Evolutionary conservation across 2,888 invertebrate genomes (phyloP).

Genomic region (Anarsia innoxiella): DNA sequence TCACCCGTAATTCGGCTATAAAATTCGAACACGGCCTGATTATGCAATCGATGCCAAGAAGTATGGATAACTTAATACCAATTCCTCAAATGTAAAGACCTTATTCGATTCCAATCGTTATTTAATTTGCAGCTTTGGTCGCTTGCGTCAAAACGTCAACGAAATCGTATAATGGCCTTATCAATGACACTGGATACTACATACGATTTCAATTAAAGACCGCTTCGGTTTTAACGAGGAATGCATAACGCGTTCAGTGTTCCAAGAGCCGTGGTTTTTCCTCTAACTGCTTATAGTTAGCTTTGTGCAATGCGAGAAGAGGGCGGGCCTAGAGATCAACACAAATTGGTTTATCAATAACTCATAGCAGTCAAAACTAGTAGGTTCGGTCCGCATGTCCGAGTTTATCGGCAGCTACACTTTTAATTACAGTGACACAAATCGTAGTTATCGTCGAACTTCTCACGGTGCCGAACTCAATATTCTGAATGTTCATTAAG

Average conservation of each 20-base stretch:
- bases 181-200: constrained; percentile 61
- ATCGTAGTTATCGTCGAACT: constrained; percentile 69
- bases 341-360: constrained; percentile 47
- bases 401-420: constrained; percentile 69
- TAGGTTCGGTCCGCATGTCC: constrained; percentile 54
- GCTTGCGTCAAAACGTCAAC: constrained; percentile 39
- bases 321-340: constrained; percentile 35
- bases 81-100: background rate
- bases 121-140: constrained; percentile 39
- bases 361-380: constrained; percentile 61
- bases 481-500: constrained; percentile 71
- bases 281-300: constrained; percentile 18
- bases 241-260: constrained; percentile 47
- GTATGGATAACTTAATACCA: constrained; percentile 23
- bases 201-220: constrained; percentile 73
- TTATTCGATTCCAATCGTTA: constrained; percentile 19
- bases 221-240: constrained; percentile 59
- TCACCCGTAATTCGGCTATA: too few relatives aligned
- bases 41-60: constrained; percentile 29
- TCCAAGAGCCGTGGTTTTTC: constrained; percentile 33
- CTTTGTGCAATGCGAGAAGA: constrained; percentile 19
- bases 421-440: constrained; percentile 75
- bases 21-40: constrained; percentile 29
- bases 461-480: constrained; percentile 72
- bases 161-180: constrained; percentile 45